Conservation (phyloP, 2,113 vertebrate genomes). For the Cyanocitta stelleri region DNA sequence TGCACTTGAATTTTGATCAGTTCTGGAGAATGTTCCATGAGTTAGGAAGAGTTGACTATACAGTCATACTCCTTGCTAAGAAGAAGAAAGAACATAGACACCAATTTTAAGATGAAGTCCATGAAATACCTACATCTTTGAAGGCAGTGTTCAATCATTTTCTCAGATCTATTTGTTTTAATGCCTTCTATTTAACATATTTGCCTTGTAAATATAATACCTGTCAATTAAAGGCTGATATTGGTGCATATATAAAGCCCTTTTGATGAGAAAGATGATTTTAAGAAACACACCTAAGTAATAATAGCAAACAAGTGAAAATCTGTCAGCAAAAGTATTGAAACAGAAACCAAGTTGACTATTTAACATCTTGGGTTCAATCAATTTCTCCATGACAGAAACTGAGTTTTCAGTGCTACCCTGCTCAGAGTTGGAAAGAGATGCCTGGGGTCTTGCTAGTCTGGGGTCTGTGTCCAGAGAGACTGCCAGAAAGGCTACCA, state of each 20-base stretch:
- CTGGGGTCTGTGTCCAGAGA: not conserved
- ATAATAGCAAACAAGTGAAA: not conserved
- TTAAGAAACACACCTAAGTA: not conserved
- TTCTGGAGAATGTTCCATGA: not conserved
- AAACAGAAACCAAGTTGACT: not conserved
- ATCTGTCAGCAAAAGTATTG: not conserved
- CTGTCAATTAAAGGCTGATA: not conserved
- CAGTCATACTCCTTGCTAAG: not conserved
- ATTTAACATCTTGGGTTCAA: not conserved
- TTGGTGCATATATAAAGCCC: not conserved
- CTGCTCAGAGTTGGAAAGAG: not conserved
- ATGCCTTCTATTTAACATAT: not conserved
- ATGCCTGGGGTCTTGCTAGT: not conserved
- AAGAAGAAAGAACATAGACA: not conserved
- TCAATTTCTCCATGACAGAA: not conserved
- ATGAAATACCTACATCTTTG: not conserved
- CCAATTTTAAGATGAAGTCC: not conserved
- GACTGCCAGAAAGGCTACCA: not conserved
- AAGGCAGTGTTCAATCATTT: not conserved
- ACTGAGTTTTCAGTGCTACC: not conserved
- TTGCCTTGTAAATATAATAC: not conserved
- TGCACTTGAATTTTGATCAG: not conserved
- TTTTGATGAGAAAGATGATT: not conserved
- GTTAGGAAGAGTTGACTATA: not conserved
- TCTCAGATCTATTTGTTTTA: not conserved